Base-by-base conservation (phyloP, 2,113 vertebrate genomes). In the Sorex araneus region DNA sequence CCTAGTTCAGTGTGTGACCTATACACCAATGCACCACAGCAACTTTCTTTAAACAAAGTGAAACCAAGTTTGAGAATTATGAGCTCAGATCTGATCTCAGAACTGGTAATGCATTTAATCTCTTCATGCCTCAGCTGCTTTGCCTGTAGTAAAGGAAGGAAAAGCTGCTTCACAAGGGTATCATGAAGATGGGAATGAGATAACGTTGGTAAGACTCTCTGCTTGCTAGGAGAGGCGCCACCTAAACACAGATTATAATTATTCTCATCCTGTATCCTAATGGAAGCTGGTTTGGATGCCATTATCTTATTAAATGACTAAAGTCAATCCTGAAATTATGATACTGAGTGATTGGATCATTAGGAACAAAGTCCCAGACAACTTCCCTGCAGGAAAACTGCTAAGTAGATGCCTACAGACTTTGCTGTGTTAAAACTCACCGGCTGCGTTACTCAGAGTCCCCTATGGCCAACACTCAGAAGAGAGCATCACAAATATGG, bases 301-400 rank as follows among this genome's bases (percentile, higher is more conserved):
- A 93, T 95, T 95, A 94, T 92, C 76, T 93, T 93, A 95, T 95
- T 96, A 93, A 93, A 87, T 89, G 94, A 94, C 86, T 92, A 92
- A 93, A 95, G 70, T 73, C 81, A 63, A 40, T 92, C 57, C 74
- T 34, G 84, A 92, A 94, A 95, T 95, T 92, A 91, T 78, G 47
- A 21, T 50, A 90, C 63, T 47, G 67, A 30, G 40, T 36, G 84
- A 4, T 77, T 71, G 64, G 84, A 70, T 85, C 40, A 79, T 91
- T 82, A 93, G 88, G 40, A 93, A 43, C 30, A 32, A 1, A 63
- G 43, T 66, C 75, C 64, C 86, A 92, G 89, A 90, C 88, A 71
- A 69, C 40, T 76, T 86, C 79, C 11, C 60, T 66, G 67, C 23
- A 11, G 69, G 86, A 94, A 84, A 87, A 36, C 21, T 16, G 73